Percentiles rank a stretch among this genome's conserved stretches.
Evolutionary conservation across 2,113 vertebrate species (phyloP).

Genomic region (Sylvicapra grimmia): DNA sequence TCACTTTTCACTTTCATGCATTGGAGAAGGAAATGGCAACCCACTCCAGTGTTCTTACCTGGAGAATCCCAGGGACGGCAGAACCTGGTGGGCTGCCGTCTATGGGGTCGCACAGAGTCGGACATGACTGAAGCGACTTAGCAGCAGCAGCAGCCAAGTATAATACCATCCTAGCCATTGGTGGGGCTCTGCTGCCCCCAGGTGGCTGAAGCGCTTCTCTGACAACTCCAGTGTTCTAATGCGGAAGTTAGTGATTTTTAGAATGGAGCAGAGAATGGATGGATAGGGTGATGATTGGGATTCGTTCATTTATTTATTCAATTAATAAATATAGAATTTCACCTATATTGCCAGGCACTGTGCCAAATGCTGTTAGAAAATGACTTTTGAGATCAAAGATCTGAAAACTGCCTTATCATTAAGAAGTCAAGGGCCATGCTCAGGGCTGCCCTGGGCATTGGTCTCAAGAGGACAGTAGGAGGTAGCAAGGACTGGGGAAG

Average conservation of each 20-base stretch:
- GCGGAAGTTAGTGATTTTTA: neutral
- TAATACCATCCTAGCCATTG: neutral
- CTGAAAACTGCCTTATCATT: neutral
- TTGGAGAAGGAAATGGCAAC: no score
- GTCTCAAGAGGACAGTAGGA: neutral
- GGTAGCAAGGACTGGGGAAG: neutral
- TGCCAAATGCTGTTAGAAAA: neutral
- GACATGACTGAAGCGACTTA: no score
- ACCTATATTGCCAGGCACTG: neutral
- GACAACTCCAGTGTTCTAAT: neutral
- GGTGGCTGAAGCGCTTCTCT: neutral
- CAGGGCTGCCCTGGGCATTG: neutral
- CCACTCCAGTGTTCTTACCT: no score
- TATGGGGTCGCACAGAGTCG: no score
- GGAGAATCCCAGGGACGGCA: no score
- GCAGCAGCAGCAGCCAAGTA: neutral
- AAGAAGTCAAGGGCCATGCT: neutral
- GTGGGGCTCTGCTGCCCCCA: constrained; percentile 48
- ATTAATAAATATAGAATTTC: neutral
- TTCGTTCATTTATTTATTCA: neutral
- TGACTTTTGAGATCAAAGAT: neutral
- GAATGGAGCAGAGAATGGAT: neutral
- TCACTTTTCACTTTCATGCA: no score
- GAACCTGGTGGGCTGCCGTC: no score
- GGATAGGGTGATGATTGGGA: neutral